These are phyloP conservation scores for Anser brachyrhynchus DNA, from an alignment of 2,113 vertebrate genomes.

Conservation along the genomic window DNA sequence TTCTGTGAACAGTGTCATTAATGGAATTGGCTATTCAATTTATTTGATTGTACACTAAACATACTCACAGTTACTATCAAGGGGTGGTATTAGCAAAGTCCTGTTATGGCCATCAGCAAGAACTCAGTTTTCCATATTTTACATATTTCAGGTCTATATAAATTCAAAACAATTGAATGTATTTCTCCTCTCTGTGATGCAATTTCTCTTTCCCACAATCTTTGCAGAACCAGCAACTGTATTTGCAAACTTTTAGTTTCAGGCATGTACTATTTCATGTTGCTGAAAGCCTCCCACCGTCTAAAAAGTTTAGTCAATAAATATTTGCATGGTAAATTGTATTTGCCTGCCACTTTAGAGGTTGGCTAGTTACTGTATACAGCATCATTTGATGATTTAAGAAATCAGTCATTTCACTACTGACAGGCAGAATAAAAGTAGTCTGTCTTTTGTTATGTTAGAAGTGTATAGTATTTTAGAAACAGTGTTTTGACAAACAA, in stretches of 20 bases:
- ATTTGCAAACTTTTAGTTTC: background rate
- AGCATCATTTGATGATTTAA: background rate
- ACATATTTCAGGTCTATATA: background rate
- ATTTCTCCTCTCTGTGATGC: background rate
- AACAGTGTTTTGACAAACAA: background rate
- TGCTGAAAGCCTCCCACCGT: background rate
- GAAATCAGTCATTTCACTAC: background rate
- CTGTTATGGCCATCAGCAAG: background rate
- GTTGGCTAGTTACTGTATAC: background rate
- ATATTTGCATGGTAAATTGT: background rate
- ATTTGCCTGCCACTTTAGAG: background rate
- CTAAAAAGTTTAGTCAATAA: background rate
- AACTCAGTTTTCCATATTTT: background rate
- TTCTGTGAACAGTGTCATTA: background rate
- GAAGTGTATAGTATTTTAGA: background rate
- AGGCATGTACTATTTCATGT: background rate
- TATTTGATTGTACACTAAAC: background rate
- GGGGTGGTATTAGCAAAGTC: background rate
- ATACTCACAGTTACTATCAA: background rate
- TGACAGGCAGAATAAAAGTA: background rate
- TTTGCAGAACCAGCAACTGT: background rate
- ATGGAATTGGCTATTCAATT: background rate
- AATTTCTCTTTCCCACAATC: background rate
- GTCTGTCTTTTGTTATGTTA: conserved; percentile 8
- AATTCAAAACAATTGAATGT: background rate